Base-by-base conservation (phyloP, 35 echinoderm and acorn worm species). In the Holothuria glaberrima region DNA sequence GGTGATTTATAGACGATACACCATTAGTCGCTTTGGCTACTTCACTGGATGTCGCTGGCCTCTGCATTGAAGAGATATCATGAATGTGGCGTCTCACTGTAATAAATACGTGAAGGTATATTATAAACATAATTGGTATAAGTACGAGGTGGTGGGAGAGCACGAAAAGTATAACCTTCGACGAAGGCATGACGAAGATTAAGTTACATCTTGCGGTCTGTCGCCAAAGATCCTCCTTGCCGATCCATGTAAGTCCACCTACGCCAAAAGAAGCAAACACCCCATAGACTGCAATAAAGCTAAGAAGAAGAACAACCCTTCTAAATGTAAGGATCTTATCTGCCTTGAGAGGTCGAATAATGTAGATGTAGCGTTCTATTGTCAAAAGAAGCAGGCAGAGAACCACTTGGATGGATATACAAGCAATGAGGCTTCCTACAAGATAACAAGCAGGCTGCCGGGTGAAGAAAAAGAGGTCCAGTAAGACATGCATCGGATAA, bases 221-320 rank as follows among this genome's bases (percentile, higher is more conserved):
- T 20, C 33, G 71, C 71, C 71, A 75, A 13, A 75, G 33, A 44
- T 75, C 71, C 17, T 44, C 71, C 33, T 75, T 75, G 32, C 71
- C 71, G 18, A 75, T 75, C 71, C 71, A 75, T 3, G n/a, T 9
- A 22, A 24, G 18, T 21, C 71, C 71, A 75, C 10, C 13, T 6
- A 75, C 35, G 20, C 71, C 71, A 41, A 21, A 44, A 21, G 33
- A 33, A 6, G 24, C 32, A 24, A 75, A 18, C 12, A 38, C 14
- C 16, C 71, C 33, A 20, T 75, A 75, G 16, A 41, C 21, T 7
- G 33, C 24, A 18, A 75, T 48, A 16, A 75, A 21, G 32, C 20
- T 6, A 30, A 75, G 32, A 22, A 75, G 0, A 41, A 41, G 7
- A 44, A 36, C 71, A 3, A 30, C 71, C 34, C 71, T 75, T 46